phyloP scores from a whole-genome alignment of 2,797 vertebrate species.

The Gadopsis bispinosus region DNA sequence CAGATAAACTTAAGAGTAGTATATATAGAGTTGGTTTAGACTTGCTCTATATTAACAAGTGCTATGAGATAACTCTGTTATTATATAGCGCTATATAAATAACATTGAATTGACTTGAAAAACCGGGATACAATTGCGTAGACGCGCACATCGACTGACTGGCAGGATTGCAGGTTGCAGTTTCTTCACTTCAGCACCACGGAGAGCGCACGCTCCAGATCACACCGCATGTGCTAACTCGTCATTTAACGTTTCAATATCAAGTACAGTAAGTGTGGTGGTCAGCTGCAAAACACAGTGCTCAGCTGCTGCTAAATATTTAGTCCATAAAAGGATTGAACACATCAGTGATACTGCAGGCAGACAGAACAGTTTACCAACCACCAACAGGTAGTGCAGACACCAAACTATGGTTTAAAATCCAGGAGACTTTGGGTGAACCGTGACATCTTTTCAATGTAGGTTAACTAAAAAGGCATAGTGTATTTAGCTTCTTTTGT shows the following conservation, averaged over 20 bases:
- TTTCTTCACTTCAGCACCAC: conserved; percentile 20
- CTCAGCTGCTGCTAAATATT: background rate
- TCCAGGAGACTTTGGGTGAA: background rate
- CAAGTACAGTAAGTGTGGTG: background rate
- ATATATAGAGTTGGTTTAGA: too few relatives aligned
- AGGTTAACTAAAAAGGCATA: background rate
- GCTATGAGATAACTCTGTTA: too few relatives aligned
- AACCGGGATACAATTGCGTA: background rate
- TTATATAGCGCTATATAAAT: too few relatives aligned
- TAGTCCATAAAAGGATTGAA: background rate
- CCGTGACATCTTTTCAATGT: background rate
- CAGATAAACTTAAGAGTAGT: background rate
- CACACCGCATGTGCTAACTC: background rate
- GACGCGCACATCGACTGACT: background rate
- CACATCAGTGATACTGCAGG: background rate
- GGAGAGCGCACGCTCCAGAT: background rate
- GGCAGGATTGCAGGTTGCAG: background rate
- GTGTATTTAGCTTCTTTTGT: background rate
- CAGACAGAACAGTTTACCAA: background rate
- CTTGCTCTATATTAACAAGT: too few relatives aligned
- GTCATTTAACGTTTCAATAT: background rate
- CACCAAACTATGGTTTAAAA: background rate
- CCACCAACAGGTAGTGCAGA: too few relatives aligned
- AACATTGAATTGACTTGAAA: background rate
- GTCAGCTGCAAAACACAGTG: background rate